Evolutionary conservation across 2,797 vertebrate species (phyloP).

Genomic region (Natrix natrix): DNA sequence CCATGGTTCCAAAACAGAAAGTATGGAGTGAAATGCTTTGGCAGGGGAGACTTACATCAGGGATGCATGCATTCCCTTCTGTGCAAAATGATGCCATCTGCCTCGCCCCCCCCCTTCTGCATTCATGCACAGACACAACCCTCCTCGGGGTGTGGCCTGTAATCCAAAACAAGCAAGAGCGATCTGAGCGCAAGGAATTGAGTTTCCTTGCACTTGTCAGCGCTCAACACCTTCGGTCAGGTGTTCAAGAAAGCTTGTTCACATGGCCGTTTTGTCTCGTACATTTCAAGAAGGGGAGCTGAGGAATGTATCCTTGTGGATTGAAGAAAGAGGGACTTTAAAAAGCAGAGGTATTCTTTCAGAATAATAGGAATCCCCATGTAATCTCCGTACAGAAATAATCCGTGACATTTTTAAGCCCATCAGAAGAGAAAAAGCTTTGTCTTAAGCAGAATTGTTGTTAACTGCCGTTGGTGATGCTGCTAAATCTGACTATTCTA

Average conservation of each 20-base stretch:
- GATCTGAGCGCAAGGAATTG: not conserved
- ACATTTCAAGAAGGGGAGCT: not conserved
- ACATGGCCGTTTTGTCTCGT: not conserved
- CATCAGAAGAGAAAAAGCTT: not conserved
- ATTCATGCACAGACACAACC: not conserved
- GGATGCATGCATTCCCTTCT: not conserved
- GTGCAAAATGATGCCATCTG: not conserved
- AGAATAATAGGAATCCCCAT: not conserved
- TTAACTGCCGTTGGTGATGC: not conserved
- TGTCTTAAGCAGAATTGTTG: not conserved
- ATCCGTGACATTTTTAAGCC: not conserved
- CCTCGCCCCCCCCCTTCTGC: not conserved
- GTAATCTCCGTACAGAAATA: not conserved
- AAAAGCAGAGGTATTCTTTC: not conserved
- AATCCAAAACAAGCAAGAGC: not conserved
- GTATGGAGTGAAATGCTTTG: not conserved
- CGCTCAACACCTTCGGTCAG: not conserved
- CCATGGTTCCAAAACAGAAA: not conserved
- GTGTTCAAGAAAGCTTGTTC: not conserved
- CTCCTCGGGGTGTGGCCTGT: not conserved
- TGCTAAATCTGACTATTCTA: slow-evolving; percentile 13
- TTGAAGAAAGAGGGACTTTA: not conserved
- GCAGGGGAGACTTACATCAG: not conserved
- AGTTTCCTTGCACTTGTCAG: not conserved
- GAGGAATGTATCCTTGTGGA: too few species aligned